Base-by-base conservation (phyloP, 2,797 vertebrate genomes). In the Mastacembelus armatus region DNA sequence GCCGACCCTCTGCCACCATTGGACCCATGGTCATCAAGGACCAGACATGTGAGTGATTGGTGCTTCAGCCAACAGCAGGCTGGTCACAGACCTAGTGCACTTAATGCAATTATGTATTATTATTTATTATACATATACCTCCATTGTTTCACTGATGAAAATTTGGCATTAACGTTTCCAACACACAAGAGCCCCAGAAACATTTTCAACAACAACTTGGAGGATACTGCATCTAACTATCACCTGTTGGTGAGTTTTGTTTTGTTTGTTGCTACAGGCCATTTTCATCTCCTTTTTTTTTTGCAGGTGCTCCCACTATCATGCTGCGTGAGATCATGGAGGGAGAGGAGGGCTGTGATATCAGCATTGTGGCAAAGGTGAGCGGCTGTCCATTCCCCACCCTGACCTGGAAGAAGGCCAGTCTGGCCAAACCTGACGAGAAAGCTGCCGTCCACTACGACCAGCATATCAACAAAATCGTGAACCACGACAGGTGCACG, bases 321-420 rank as follows among this genome's bases (percentile, higher is more conserved):
- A 93, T 94, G 27, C 92, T 99, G 50, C 96, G 92, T 58, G 98
- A 99, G 87, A 93, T 94, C 61, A 92, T 99, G 92, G 98, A 99
- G 64, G 96, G 92, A 26, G 98, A 96, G 86, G 95, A 98, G 90
- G 95, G 93, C 88, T 96, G 94, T 26, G 97, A 99, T 67, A 74
- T 98, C 81, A 98, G 88, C 74, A 94, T 99, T 5, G 87, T 96
- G 81, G 96, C 96, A 0, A 99, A 96, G 90, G 93, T 99, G 68
- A 95, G 95, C 59, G 98, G 98, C n/a, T 96, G 96, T 66, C 98
- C 98, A 0, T 99, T 99, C 92, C 98, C 98, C 27, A 93, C 94
- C 0, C 90, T 99, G 36, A 94, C 94, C 27, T 99, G 98, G 98
- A 91, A 95, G 54, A 97, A 94, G 90, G 96, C 97, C 74, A 67